Evolutionary conservation across 1,140 invertebrate genomes (phyloP).

Genomic region (Chionoecetes opilio): DNA sequence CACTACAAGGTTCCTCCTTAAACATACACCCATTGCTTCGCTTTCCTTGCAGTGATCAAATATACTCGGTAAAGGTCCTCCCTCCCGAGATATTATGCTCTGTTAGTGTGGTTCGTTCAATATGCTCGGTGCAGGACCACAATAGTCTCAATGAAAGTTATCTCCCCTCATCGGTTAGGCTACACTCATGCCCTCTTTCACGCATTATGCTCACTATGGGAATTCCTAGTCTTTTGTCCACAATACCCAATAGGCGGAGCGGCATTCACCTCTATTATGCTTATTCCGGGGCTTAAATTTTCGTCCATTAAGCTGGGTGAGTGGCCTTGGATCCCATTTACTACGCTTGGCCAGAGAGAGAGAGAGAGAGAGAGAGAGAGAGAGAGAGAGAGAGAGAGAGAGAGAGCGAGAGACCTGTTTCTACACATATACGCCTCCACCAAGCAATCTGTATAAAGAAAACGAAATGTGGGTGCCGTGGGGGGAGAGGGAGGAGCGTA

Average conservation of each 20-base stretch:
- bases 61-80: no score
- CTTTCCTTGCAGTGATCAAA: no score
- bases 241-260: neutral
- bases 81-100: no score
- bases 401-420: neutral
- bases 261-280: neutral
- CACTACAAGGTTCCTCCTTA: no score
- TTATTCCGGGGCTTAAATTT: neutral
- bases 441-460: no score
- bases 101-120: no score
- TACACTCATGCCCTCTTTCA: neutral
- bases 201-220: neutral
- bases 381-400: conserved; percentile 8
- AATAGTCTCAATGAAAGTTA: neutral
- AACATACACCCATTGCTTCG: no score
- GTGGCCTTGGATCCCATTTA: neutral
- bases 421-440: no score
- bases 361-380: conserved; percentile 24
- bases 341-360: neutral
- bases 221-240: neutral
- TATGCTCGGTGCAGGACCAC: neutral
- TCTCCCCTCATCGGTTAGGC: neutral
- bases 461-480: no score
- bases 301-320: neutral
- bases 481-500: no score